Evolutionary conservation across 2,888 invertebrate species (phyloP), one percentile per base, ranked within the genome.

Genomic region (Philereme transversata): DNA sequence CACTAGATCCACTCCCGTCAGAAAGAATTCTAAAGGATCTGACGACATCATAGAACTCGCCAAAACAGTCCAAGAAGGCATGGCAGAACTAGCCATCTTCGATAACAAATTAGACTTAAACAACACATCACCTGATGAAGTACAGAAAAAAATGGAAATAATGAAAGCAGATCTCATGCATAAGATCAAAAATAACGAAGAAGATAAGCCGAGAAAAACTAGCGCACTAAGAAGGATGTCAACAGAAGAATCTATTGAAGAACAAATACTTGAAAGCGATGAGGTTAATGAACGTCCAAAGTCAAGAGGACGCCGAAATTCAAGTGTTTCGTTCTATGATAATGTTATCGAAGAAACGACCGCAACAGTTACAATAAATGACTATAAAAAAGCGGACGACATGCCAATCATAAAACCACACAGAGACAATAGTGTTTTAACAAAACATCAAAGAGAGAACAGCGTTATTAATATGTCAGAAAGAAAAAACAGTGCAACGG

Each of bases 31-130:
- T 3, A 90, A 87, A 73, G 75, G 75, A 4, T 81, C 87, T 1
- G 93, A 89, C n/a, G 89, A 90, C 10, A 84, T 93, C 5, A 79
- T 86, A 46, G 92, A 93, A 51, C 82, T 94, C 7, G 91, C 93
- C 0, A 93, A 94, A 78, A 92, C 89, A 11, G 93, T 94, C 0
- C 93, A 93, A 83, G 93, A 94, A 45, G 92, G 94, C 34, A 90
- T 94, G 83, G 92, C 93, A 2, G 89, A 91, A 41, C 81, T 92
- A 33, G 80, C 88, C 4, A 84, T 92, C 44, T 84, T 78, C 48
- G 88, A 89, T 43, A 84, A 89, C 0, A 50, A 56, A 49, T 36
- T 38, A 7, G 83, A 85, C 7, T 64, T 82, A 3, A 75, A 77
- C 56, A 75, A 79, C 36, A 60, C 78, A 0, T 71, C 80, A 0